These are phyloP conservation scores for Zosterops hypoxanthus DNA, from an alignment of 2,113 vertebrate genomes.

Conservation along the genomic window DNA sequence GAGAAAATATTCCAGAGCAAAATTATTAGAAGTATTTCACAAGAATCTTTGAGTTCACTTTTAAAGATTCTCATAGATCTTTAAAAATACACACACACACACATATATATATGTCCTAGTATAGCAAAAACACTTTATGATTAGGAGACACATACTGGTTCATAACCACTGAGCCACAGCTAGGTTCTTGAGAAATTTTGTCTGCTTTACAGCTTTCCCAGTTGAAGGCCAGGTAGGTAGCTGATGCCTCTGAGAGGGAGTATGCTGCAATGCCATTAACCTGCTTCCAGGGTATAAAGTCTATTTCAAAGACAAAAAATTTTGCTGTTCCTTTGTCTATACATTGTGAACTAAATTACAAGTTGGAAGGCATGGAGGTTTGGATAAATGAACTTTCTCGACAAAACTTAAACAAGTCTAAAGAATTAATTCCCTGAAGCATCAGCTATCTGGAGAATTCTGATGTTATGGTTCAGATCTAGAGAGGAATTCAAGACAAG, in stretches of 20 bases:
- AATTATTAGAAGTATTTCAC: not conserved
- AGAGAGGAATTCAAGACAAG: conserved; percentile 2
- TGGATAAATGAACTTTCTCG: not conserved
- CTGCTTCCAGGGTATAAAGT: not conserved
- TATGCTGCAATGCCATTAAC: not conserved
- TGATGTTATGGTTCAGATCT: not conserved
- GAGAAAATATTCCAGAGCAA: not conserved
- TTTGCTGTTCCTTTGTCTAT: not conserved
- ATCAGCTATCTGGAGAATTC: not conserved
- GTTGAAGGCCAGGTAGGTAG: not conserved
- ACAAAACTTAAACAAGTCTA: not conserved
- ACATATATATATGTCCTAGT: not conserved
- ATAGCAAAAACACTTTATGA: not conserved
- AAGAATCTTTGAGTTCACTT: not conserved
- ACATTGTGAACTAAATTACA: not conserved
- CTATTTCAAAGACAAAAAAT: not conserved
- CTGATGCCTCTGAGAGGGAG: not conserved
- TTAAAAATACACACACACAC: not conserved
- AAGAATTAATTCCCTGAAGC: not conserved
- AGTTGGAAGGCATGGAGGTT: not conserved
- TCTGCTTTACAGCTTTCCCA: not conserved
- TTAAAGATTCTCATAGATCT: not conserved
- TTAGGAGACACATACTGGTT: not conserved
- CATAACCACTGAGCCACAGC: not conserved
- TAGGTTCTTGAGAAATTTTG: not conserved